A percentile compares a stretch with the other conserved stretches of the same genome.
Conservation (phyloP, 2,797 vertebrate genomes). For the Loris lydekkerianus region DNA sequence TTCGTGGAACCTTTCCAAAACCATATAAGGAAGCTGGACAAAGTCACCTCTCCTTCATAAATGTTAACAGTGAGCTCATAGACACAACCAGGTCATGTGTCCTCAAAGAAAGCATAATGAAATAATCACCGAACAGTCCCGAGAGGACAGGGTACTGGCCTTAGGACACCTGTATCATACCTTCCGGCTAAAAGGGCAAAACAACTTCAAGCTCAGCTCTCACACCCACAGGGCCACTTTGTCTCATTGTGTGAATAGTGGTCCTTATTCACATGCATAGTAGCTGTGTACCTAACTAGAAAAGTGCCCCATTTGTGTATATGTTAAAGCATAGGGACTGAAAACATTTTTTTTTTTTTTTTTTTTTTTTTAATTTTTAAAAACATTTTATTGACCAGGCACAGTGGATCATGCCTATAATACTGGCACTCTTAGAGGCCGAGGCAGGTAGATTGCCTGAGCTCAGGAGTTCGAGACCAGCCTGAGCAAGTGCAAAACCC, state of each 20-base stretch:
- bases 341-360: not conserved
- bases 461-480: too few species aligned
- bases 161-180: not conserved
- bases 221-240: not conserved
- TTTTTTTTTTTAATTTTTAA: not conserved
- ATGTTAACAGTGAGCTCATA: conserved; percentile 44
- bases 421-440: too few species aligned
- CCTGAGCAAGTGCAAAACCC: too few species aligned
- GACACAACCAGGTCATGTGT: conserved; percentile 26
- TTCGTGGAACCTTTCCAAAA: conserved; percentile 47
- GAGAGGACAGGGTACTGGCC: not conserved
- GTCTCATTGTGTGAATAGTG: not conserved
- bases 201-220: not conserved
- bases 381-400: not conserved
- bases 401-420: too few species aligned
- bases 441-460: too few species aligned
- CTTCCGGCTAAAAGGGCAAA: not conserved
- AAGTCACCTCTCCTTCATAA: conserved; percentile 10
- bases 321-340: not conserved
- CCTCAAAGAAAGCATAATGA: conserved; percentile 40
- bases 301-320: not conserved
- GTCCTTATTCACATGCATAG: not conserved
- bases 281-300: not conserved
- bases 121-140: not conserved
- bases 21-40: conserved; percentile 64